Evolutionary conservation across 2,888 invertebrate species (phyloP).

Genomic region (Hypomecis atomaria): DNA sequence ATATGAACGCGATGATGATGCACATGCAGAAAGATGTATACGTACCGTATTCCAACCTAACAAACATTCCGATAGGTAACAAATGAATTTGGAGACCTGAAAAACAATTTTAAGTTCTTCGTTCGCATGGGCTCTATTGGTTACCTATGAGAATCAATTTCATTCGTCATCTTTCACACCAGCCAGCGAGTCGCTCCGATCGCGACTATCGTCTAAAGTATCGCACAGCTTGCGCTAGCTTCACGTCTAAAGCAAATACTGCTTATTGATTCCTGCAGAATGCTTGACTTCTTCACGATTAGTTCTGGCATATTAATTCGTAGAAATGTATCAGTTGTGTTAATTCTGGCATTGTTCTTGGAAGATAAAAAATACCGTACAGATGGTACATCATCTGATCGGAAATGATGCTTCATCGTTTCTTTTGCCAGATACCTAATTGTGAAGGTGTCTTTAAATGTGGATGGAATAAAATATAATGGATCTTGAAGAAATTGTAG

Average conservation of each 20-base stretch:
- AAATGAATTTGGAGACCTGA: conserved; percentile 36
- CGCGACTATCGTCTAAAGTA: conserved; percentile 49
- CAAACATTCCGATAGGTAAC: conserved; percentile 22
- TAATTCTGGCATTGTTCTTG: not conserved
- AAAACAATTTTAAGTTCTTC: conserved; percentile 50
- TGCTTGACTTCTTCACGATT: conserved; percentile 1
- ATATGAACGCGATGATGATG: conserved; percentile 47
- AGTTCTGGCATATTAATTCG: not conserved
- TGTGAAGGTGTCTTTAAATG: conserved; percentile 4
- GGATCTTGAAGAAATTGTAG: not conserved
- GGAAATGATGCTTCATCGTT: conserved; percentile 19
- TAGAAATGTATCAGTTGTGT: not conserved
- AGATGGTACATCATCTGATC: conserved; percentile 13
- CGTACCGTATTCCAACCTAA: conserved; percentile 41
- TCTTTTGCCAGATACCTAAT: not conserved
- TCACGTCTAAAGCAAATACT: conserved; percentile 38
- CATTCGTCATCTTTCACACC: conserved; percentile 73
- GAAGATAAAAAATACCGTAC: not conserved
- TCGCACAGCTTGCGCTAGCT: conserved; percentile 58
- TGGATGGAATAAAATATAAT: not conserved
- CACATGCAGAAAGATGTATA: conserved; percentile 48
- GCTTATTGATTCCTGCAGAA: not conserved
- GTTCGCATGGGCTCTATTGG: conserved; percentile 43
- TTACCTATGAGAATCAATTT: conserved; percentile 51
- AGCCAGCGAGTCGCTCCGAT: conserved; percentile 66